These are phyloP conservation scores for Procambarus virginalis DNA, from an alignment of 1,140 invertebrate genomes.

Conservation along the genomic window DNA sequence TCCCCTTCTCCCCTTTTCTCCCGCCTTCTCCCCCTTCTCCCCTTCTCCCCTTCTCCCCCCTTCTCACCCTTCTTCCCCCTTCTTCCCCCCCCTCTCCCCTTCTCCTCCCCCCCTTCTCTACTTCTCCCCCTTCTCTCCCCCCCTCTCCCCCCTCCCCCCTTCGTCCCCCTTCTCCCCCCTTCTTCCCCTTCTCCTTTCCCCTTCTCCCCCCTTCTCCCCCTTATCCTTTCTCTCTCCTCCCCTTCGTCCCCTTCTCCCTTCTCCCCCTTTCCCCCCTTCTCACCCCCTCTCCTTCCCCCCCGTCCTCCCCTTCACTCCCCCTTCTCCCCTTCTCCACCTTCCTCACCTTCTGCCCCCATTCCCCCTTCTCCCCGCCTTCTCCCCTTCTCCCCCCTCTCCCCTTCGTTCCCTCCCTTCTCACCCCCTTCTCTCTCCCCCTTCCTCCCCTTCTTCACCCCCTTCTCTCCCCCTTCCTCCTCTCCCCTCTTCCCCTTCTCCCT, in stretches of 20 bases:
- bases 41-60: neutral
- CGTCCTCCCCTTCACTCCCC: no score
- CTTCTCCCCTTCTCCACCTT: neutral
- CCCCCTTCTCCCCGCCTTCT: neutral
- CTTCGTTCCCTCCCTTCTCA: no score
- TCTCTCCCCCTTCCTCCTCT: no score
- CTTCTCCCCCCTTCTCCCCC: neutral
- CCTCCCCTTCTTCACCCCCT: neutral
- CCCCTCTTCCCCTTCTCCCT: neutral
- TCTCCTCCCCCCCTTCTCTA: no score
- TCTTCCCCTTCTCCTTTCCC: no score
- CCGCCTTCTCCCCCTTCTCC: neutral
- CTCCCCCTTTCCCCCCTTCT: neutral
- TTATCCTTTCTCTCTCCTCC: neutral
- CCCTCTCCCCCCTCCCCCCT: neutral
- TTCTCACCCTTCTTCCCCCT: neutral
- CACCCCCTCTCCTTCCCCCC: neutral
- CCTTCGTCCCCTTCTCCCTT: neutral
- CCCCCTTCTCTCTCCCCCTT: neutral
- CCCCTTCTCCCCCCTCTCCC: neutral
- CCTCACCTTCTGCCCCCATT: no score
- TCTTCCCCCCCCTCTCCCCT: neutral
- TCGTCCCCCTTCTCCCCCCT: neutral
- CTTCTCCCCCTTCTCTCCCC: neutral
- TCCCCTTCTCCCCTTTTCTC: neutral